Conservation (phyloP, 1,140 invertebrate species). For the Helicoverpa zea region DNA sequence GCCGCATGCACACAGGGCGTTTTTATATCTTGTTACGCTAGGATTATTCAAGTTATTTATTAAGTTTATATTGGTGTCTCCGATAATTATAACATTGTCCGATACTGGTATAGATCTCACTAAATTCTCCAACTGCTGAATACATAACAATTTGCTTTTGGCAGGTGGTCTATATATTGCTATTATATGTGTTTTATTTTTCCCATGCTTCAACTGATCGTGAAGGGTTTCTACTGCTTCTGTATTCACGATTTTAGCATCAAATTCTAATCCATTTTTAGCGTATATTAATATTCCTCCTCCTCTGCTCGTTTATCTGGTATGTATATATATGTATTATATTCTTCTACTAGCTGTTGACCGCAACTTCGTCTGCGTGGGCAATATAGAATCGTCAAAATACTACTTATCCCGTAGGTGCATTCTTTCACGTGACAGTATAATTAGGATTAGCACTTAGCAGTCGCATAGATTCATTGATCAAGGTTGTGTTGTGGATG, state of each 20-base stretch:
- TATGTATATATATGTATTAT: conserved; percentile 47
- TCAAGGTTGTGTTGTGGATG: too few species aligned
- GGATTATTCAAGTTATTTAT: background rate
- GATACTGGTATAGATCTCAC: conserved; percentile 39
- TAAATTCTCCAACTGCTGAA: conserved; percentile 48
- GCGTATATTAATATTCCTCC: conserved; percentile 59
- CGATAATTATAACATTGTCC: conserved; percentile 52
- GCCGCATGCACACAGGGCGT: conserved; percentile 51
- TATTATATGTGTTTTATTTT: conserved; percentile 44
- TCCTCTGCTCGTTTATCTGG: conserved; percentile 56
- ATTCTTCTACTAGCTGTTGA: too few species aligned
- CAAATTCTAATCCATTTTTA: conserved; percentile 48
- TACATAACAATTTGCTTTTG: conserved; percentile 39
- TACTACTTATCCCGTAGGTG: too few species aligned
- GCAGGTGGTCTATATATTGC: conserved; percentile 57
- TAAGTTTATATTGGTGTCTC: conserved; percentile 58
- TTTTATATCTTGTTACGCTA: conserved; percentile 40
- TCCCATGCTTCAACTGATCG: background rate
- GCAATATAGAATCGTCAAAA: too few species aligned
- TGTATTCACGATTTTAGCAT: conserved; percentile 24
- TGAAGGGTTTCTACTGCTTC: conserved; percentile 17
- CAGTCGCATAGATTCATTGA: too few species aligned
- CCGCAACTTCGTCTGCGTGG: too few species aligned
- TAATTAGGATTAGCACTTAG: too few species aligned
- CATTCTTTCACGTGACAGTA: too few species aligned